Evolutionary conservation across 2,888 invertebrate genomes (phyloP).

Genomic region (Xestia c-nigrum): DNA sequence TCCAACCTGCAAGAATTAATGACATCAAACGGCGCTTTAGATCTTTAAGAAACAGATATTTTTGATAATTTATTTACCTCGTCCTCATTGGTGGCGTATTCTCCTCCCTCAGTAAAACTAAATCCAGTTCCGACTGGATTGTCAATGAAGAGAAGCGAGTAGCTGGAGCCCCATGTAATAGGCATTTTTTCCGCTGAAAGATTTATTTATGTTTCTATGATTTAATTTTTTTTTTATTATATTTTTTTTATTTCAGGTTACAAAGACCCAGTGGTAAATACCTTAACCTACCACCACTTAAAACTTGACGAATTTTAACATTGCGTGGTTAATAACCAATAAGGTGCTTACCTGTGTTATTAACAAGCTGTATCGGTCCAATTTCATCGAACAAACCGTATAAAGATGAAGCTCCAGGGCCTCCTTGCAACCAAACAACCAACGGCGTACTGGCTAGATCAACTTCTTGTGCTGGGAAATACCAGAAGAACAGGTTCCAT

Average conservation of each 20-base stretch:
- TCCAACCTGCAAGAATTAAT: constrained; percentile 45
- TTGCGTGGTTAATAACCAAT: not conserved
- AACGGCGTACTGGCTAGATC: constrained; percentile 76
- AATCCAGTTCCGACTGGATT: constrained; percentile 88
- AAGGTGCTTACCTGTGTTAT: constrained; percentile 26
- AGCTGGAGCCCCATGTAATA: constrained; percentile 65
- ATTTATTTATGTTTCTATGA: not conserved
- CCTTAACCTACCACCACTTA: too few species aligned
- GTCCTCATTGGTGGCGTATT: constrained; percentile 59
- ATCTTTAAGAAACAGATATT: constrained; percentile 78
- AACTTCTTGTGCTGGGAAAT: constrained; percentile 90
- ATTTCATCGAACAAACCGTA: constrained; percentile 86
- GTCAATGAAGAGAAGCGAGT: constrained; percentile 89
- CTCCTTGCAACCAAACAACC: constrained; percentile 86
- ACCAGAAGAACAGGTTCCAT: constrained; percentile 95
- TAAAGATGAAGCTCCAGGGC: constrained; percentile 82
- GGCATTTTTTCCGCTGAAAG: constrained; percentile 47
- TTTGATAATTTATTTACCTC: constrained; percentile 21
- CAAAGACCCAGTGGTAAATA: too few species aligned
- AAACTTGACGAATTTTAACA: too few species aligned
- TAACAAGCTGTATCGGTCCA: constrained; percentile 68
- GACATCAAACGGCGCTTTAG: constrained; percentile 85
- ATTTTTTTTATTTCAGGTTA: too few species aligned
- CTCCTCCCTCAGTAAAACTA: constrained; percentile 38
- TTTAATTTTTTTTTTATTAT: too few species aligned